These are phyloP conservation scores for Zelostemma sp. DNA, from an alignment of 1,140 invertebrate genomes.

Conservation along the genomic window DNA sequence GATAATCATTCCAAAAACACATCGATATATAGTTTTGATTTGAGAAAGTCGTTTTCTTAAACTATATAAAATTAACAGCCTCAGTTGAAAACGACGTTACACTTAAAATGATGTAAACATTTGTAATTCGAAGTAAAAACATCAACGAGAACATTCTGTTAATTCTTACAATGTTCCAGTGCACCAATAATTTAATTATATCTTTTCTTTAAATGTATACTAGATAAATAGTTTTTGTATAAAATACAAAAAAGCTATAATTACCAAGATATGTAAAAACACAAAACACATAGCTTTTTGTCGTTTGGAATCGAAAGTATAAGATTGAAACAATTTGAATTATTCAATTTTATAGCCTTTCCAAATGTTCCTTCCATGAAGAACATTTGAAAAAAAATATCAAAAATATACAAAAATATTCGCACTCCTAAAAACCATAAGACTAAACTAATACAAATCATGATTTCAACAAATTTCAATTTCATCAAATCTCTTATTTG, in stretches of 20 bases:
- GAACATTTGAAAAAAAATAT: no score
- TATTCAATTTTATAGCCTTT: no score
- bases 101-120: slow-evolving; percentile 26
- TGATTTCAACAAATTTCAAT: not conserved
- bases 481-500: not conserved
- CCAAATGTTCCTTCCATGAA: no score
- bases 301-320: no score
- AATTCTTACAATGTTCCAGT: slow-evolving; percentile 19
- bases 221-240: not conserved
- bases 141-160: slow-evolving; percentile 19
- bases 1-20: slow-evolving; percentile 6
- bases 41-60: slow-evolving; percentile 26
- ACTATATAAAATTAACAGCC: slow-evolving; percentile 38
- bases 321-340: no score
- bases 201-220: slow-evolving; percentile 8
- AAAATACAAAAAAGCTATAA: no score
- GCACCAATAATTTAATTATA: slow-evolving; percentile 20
- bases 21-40: slow-evolving; percentile 9
- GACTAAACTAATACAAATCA: no score
- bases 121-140: slow-evolving; percentile 25
- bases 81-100: slow-evolving; percentile 20
- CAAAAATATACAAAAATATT: no score
- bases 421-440: no score
- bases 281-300: no score
- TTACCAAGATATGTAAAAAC: no score